Conservation (phyloP, 2,888 invertebrate genomes). For the Thumatha senex region DNA sequence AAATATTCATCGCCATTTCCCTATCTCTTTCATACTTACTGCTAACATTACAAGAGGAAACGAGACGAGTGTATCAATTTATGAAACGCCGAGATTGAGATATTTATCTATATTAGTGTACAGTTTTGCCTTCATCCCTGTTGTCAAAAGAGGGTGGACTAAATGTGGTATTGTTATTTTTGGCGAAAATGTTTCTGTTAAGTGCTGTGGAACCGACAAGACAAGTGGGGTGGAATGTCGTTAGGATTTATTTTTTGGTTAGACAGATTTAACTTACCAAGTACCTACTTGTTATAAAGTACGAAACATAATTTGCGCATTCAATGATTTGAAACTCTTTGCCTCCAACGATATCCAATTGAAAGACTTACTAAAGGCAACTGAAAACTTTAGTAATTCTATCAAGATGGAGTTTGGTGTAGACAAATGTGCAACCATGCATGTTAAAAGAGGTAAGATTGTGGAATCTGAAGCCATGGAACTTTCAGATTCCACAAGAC, state of each 20-base stretch:
- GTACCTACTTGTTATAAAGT: no score
- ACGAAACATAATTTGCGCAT: no score
- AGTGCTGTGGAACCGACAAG: constrained; percentile 25
- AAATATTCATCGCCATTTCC: constrained; percentile 41
- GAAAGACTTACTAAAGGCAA: no score
- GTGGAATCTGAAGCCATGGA: no score
- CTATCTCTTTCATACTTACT: constrained; percentile 18
- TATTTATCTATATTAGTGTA: constrained; percentile 43
- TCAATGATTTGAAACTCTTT: no score
- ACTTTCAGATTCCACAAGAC: no score
- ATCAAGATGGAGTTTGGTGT: no score
- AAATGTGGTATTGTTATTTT: constrained; percentile 30
- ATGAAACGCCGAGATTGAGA: constrained; percentile 39
- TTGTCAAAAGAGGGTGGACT: constrained; percentile 14
- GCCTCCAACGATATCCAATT: no score
- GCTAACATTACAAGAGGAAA: constrained; percentile 6
- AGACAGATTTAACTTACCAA: no score
- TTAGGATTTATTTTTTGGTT: constrained; percentile 6
- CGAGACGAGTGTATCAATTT: constrained; percentile 33
- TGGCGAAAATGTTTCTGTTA: constrained; percentile 27
- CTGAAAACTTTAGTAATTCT: no score
- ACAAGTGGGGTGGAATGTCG: constrained; percentile 14
- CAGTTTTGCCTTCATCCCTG: constrained; percentile 29
- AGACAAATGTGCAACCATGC: no score
- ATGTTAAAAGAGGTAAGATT: no score